Conservation (phyloP, 2,797 vertebrate species). For the Falco novaeseelandiae region DNA sequence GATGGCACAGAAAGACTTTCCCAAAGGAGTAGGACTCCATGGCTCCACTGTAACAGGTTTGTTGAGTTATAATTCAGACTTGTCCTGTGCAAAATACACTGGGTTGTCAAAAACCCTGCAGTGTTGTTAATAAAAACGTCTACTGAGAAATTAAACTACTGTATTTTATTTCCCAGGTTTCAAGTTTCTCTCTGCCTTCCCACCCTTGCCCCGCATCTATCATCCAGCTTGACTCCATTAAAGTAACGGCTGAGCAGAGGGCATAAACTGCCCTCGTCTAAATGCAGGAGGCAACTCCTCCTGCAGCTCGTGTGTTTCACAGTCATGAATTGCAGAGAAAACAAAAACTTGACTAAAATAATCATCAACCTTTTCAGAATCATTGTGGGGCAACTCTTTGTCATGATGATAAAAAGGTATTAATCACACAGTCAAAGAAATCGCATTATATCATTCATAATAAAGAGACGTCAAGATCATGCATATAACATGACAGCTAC, state of each 20-base stretch:
- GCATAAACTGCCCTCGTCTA: background rate
- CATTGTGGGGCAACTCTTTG: background rate
- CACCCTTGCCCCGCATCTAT: background rate
- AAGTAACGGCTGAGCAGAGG: background rate
- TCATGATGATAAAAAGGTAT: background rate
- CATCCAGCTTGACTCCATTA: background rate
- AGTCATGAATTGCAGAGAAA: background rate
- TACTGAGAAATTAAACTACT: background rate
- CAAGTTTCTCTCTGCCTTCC: background rate
- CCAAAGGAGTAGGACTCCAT: background rate
- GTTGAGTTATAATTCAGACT: background rate
- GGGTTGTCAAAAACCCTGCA: background rate
- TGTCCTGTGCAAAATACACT: background rate
- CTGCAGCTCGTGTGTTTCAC: background rate
- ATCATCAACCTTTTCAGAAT: background rate
- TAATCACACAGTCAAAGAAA: background rate
- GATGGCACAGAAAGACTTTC: background rate
- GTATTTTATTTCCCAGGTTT: background rate
- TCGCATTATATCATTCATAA: accelerated
- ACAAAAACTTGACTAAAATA: background rate
- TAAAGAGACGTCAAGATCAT: background rate
- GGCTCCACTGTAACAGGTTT: background rate
- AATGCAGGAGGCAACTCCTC: background rate
- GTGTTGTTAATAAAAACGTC: background rate
- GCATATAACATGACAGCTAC: background rate